These are phyloP conservation scores for Rosalia funebris DNA, from an alignment of 2,888 invertebrate genomes.

Conservation along the genomic window DNA sequence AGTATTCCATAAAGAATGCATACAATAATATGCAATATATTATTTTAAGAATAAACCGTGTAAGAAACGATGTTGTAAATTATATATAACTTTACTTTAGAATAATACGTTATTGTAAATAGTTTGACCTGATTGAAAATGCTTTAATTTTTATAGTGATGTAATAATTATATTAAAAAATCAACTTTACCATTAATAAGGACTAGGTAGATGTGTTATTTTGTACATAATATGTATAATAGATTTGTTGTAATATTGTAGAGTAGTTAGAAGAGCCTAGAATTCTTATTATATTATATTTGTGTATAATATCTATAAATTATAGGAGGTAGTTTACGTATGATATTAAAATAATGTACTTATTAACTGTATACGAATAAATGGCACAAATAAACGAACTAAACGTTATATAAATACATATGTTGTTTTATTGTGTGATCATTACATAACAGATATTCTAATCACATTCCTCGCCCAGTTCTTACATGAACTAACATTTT, in stretches of 20 bases:
- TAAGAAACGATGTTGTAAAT: too few relatives aligned
- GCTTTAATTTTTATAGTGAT: slow-evolving; percentile 26
- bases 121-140: slow-evolving; percentile 8
- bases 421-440: not conserved
- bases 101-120: too few relatives aligned
- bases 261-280: slow-evolving; percentile 19
- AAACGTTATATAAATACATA: slow-evolving; percentile 19
- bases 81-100: too few relatives aligned
- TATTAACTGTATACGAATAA: slow-evolving; percentile 33
- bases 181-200: slow-evolving; percentile 50
- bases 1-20: too few relatives aligned
- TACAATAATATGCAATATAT: too few relatives aligned
- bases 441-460: not conserved
- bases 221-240: slow-evolving; percentile 42
- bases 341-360: slow-evolving; percentile 25
- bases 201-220: slow-evolving; percentile 31
- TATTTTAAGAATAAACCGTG: too few relatives aligned
- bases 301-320: slow-evolving; percentile 23
- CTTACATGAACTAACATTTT: too few relatives aligned
- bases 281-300: slow-evolving; percentile 27
- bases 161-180: slow-evolving; percentile 1
- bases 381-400: slow-evolving; percentile 29
- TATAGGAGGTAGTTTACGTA: slow-evolving; percentile 21
- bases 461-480: too few relatives aligned
- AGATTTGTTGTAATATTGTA: slow-evolving; percentile 31